Conservation (phyloP, 1,140 invertebrate genomes). For the Eriosoma lanigerum region DNA sequence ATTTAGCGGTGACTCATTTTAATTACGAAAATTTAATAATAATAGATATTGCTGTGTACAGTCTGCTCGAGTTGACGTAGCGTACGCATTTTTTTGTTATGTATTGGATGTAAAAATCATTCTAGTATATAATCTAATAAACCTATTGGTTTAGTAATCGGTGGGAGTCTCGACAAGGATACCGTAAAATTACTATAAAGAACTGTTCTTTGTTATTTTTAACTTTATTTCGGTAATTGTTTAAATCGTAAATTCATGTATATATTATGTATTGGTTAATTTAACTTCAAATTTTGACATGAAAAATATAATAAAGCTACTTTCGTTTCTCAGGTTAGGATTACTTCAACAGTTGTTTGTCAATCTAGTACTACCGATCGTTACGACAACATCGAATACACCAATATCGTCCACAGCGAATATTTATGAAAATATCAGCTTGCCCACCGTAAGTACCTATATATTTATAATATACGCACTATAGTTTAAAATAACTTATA, state of each 20-base stretch:
- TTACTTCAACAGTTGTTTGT: not conserved
- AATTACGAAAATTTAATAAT: not conserved
- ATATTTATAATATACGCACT: not conserved
- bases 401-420: not conserved
- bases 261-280: no score
- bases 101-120: not conserved
- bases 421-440: not conserved
- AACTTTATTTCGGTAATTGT: not conserved
- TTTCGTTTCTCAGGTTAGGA: not conserved
- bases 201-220: not conserved
- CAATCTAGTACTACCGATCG: not conserved
- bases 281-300: no score
- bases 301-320: not conserved
- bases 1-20: no score
- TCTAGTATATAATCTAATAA: not conserved
- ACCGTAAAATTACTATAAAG: no score
- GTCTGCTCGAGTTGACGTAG: not conserved
- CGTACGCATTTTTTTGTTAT: not conserved
- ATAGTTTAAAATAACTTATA: no score
- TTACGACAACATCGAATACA: not conserved
- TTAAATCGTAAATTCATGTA: not conserved
- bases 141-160: not conserved
- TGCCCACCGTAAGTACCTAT: not conserved
- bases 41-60: conserved; percentile 3
- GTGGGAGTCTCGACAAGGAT: not conserved